Evolutionary conservation across 2,888 invertebrate species (phyloP).

Genomic region (Thera obeliscata): DNA sequence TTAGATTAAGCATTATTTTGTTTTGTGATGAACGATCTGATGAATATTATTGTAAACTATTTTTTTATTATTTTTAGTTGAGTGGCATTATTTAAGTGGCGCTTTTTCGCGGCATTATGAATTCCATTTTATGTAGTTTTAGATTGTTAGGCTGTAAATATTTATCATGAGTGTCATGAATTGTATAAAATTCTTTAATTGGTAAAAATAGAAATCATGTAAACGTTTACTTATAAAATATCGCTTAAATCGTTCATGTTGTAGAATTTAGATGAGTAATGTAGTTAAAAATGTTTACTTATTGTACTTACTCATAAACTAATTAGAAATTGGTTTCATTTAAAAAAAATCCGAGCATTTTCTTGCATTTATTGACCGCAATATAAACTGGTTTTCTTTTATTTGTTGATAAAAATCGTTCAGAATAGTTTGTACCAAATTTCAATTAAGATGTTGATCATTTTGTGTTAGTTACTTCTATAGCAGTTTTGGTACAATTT

Average conservation of each 20-base stretch:
- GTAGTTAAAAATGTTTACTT: constrained; percentile 60
- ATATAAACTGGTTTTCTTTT: constrained; percentile 10
- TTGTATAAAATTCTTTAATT: constrained; percentile 70
- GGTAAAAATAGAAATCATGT: constrained; percentile 65
- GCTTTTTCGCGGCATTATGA: constrained; percentile 35
- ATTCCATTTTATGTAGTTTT: constrained; percentile 40
- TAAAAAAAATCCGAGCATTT: constrained; percentile 39
- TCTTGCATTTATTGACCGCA: constrained; percentile 44
- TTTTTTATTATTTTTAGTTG: constrained; percentile 46
- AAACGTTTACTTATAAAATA: constrained; percentile 67
- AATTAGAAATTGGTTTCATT: constrained; percentile 38
- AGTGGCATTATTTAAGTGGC: constrained; percentile 43
- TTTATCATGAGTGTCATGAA: constrained; percentile 68
- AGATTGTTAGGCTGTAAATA: constrained; percentile 67
- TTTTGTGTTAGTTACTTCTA: constrained; percentile 8
- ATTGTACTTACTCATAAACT: constrained; percentile 38
- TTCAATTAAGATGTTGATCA: neutral
- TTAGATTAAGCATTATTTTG: constrained; percentile 41
- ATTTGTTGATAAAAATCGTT: constrained; percentile 2
- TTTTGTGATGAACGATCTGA: constrained; percentile 60
- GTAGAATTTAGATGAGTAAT: constrained; percentile 71
- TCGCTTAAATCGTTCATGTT: constrained; percentile 80
- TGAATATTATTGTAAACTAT: constrained; percentile 37
- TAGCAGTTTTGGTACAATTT: constrained; percentile 22
- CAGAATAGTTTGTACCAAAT: neutral